A percentile compares a stretch with the other conserved stretches of the same genome.
These are phyloP conservation scores for Amazona finschi DNA, from an alignment of 2,797 vertebrate species.

Conservation along the genomic window DNA sequence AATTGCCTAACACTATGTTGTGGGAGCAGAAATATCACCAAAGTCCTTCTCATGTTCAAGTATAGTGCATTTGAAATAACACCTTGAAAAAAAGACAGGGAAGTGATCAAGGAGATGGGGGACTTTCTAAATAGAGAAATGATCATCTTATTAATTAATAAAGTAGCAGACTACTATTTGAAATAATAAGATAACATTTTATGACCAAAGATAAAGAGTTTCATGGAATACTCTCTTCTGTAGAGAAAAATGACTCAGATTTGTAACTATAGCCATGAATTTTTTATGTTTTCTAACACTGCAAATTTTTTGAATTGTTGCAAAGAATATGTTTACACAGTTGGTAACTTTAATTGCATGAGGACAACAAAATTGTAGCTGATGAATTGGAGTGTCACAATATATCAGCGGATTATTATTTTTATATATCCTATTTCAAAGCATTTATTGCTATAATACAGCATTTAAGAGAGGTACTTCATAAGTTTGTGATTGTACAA, in stretches of 20 bases:
- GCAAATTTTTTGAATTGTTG: not conserved
- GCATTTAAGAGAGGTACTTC: not conserved
- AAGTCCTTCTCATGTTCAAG: not conserved
- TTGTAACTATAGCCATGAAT: not conserved
- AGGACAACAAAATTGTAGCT: not conserved
- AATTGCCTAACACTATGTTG: not conserved
- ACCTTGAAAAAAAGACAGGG: not conserved
- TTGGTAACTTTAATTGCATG: conserved; percentile 1
- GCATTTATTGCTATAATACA: not conserved
- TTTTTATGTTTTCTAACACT: not conserved
- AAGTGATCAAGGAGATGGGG: not conserved
- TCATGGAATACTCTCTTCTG: not conserved
- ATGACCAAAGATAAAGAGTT: not conserved
- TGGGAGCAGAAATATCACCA: not conserved
- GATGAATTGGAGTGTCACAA: not conserved
- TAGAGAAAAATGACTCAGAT: not conserved
- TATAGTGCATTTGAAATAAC: not conserved
- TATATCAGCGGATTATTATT: not conserved
- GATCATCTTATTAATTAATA: not conserved
- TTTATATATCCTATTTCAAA: not conserved
- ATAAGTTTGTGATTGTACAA: not conserved
- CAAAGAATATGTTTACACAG: not conserved
- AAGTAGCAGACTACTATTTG: not conserved
- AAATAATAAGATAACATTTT: not conserved
- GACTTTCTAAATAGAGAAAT: not conserved